Evolutionary conservation across 2,797 vertebrate species (phyloP), one percentile per base, ranked within the genome.

Genomic region (Hippoglossus hippoglossus): DNA sequence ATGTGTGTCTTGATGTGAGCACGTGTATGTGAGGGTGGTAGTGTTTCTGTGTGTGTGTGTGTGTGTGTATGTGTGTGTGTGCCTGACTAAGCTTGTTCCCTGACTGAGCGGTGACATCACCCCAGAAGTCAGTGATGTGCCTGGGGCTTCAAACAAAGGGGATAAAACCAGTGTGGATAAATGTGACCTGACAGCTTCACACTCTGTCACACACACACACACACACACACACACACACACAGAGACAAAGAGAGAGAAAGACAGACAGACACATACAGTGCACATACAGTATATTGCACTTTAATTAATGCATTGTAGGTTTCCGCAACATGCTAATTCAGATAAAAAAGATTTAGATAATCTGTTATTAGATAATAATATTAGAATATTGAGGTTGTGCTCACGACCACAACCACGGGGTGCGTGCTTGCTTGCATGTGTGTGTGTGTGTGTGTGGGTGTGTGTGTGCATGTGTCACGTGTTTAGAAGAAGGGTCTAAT

Each of bases 141-240:
- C 86, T 5, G 34, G 16, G 89, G 92, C 87, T 31, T 81, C 75
- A 67, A 86, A 87, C 89, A 89, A 86, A 86, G 83, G 69, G 81
- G 76, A 89, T 79, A 64, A 84, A 90, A 82, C 69, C 39, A 6
- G 67, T 73, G 62, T 88, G 73, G 88, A 87, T 91, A 78, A 80
- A 93, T 94, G 75, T 82, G 90, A 92, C 89, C 91, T 93, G 93
- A 93, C 92, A 94, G 92, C 84, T 87, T 87, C 74, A 85, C 87
- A 86, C 79, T 74, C 73, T 39, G 36, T 6, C 75, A 22, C 68
- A 31, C 73, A 77, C 72, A 63, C 76, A 55, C 61, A 66, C 52
- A 63, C 25, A 68, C 44, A 51, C 49, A 54, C 19, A 41, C 39
- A 41, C 13, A 41, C 39, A 41, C 39, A 41, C 44, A 46, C 18